Base-by-base conservation (phyloP, 2,888 invertebrate species). In the Agonopterix heracliana region DNA sequence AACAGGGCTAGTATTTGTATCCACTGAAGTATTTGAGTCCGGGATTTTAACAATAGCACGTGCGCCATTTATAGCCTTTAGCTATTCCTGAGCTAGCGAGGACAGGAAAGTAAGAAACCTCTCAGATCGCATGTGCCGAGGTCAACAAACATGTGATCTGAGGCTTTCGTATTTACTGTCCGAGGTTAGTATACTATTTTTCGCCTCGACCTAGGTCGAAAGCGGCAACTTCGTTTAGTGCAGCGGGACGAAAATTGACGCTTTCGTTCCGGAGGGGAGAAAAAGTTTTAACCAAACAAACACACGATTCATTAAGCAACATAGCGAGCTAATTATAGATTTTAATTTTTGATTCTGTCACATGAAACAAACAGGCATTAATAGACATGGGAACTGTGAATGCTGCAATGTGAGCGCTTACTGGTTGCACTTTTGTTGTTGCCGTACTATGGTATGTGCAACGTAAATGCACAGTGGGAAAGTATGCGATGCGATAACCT, bases 401-500 rank as follows among this genome's bases (percentile, higher is more conserved):
- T 26, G 26, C 26, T 26, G 26, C 26, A 26, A 26, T 26, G 7
- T 7, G 26, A 26, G 26, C 26, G 26, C 3, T 26, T 5, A 7
- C 26, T 26, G 26, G 26, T 26, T 26, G 26, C 26, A 26, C 5
- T 26, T 26, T 38, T 38, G n/a, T 38, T 38, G 38, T 38, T 11
- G 38, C 4, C 10, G 4, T 44, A 12, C 11, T n/a, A 44, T 35
- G 47, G 47, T 44, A 51, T 48, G 44, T 26, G 51, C 45, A 41
- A 44, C 34, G 45, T 36, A 17, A n/a, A 9, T 3, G 34, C 46
- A 35, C 14, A 54, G 48, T 71, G 63, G 61, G 62, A 71, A 78
- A 68, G 71, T 76, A 78, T 74, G 72, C 59, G 60, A 71, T 65
- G 45, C 45, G 46, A 46, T 46, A 41, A 34, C 26, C n/a, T 44